Evolutionary conservation across 2,797 vertebrate genomes (phyloP).

Genomic region (Neopelma chrysocephalum): DNA sequence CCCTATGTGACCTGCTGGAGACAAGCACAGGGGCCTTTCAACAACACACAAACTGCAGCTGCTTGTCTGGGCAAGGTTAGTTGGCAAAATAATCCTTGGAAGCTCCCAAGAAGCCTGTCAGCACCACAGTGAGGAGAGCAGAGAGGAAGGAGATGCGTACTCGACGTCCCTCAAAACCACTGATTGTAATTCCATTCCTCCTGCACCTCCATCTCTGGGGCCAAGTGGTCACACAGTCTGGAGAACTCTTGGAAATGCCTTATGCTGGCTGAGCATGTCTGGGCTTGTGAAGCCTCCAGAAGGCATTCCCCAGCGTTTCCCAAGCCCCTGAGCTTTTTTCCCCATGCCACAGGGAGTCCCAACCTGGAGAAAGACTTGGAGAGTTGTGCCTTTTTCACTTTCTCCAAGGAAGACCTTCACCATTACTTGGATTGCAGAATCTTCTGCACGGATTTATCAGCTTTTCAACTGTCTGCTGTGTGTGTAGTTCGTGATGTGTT

Average conservation of each 20-base stretch:
- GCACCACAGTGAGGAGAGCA: not conserved
- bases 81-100: not conserved
- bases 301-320: not conserved
- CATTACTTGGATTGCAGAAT: not conserved
- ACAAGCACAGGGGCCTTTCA: not conserved
- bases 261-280: not conserved
- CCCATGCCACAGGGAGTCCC: not conserved
- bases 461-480: not conserved
- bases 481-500: accelerated
- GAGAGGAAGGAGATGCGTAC: not conserved
- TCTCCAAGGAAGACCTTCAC: not conserved
- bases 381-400: not conserved
- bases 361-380: not conserved
- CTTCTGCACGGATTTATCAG: not conserved
- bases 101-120: not conserved
- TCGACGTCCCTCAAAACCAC: accelerated
- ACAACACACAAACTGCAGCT: not conserved
- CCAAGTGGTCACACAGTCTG: not conserved
- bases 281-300: not conserved
- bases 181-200: not conserved
- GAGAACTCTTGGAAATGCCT: not conserved
- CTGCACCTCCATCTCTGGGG: not conserved
- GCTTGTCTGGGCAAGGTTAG: not conserved
- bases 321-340: not conserved
- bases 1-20: not conserved